These are phyloP conservation scores for Agapornis canus DNA, from an alignment of 2,797 vertebrate species.

Conservation along the genomic window DNA sequence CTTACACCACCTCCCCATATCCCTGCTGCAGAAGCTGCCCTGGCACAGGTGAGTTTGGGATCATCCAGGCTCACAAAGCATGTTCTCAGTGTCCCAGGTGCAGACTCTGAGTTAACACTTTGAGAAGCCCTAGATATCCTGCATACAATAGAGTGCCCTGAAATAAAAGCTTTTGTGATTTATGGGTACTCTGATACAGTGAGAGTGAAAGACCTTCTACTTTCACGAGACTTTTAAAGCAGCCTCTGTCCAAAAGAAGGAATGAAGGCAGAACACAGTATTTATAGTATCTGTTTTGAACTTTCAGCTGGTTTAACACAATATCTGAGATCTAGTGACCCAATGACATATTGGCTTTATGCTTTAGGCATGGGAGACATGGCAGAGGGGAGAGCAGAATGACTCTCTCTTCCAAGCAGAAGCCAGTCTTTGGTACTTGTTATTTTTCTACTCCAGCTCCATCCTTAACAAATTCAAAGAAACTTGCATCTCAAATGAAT, in stretches of 20 bases:
- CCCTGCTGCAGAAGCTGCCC: not conserved
- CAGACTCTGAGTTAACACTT: accelerated
- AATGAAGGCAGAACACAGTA: not conserved
- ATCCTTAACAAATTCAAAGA: not conserved
- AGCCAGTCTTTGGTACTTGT: not conserved
- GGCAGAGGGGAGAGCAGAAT: not conserved
- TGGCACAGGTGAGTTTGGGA: accelerated
- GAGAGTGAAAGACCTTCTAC: not conserved
- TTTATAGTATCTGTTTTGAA: not conserved
- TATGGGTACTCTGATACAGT: not conserved
- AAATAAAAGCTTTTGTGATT: not conserved
- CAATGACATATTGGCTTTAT: not conserved
- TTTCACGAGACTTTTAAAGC: not conserved
- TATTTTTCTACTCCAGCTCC: not conserved
- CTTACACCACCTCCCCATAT: not conserved
- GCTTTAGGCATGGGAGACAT: not conserved
- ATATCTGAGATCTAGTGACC: not conserved
- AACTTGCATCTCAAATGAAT: not conserved
- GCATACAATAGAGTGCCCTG: not conserved
- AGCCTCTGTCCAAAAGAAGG: not conserved
- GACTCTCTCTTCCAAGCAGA: not conserved
- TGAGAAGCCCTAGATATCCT: not conserved
- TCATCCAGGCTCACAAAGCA: not conserved
- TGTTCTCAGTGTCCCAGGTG: not conserved
- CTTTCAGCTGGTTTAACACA: not conserved